Evolutionary conservation across 2,797 vertebrate species (phyloP).

Genomic region (Natrix natrix): DNA sequence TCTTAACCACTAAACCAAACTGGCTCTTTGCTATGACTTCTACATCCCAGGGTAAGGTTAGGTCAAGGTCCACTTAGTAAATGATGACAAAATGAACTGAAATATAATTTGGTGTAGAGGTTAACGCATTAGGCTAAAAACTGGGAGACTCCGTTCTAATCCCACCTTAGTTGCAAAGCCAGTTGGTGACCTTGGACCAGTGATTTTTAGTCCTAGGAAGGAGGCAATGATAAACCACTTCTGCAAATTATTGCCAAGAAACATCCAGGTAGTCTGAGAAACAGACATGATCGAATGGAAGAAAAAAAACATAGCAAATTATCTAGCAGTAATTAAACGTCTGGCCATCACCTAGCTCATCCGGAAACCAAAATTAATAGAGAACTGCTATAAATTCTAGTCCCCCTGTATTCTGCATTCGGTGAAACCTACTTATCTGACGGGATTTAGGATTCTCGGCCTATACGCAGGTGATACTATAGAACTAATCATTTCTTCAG

Average conservation of each 20-base stretch:
- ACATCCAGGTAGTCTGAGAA: neutral
- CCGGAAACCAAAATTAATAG: constrained; percentile 17
- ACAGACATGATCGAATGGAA: neutral
- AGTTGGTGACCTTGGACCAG: neutral
- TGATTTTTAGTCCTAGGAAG: neutral
- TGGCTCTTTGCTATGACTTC: neutral
- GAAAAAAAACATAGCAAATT: constrained; percentile 41
- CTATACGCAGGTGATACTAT: neutral
- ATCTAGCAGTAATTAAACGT: neutral
- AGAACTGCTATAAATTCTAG: neutral
- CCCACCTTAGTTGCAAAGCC: neutral
- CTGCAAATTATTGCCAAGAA: neutral
- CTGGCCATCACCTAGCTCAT: constrained; percentile 48
- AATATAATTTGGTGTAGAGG: constrained; percentile 23
- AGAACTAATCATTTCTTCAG: neutral
- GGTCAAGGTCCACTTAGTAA: neutral
- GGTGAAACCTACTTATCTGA: neutral
- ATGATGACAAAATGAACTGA: constrained; percentile 20
- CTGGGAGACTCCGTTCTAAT: neutral
- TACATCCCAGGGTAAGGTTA: neutral
- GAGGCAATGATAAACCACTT: neutral
- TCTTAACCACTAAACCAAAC: neutral
- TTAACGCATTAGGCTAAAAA: neutral
- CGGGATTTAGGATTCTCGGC: neutral
- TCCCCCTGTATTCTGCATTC: neutral